Percentiles rank a stretch among this genome's conserved stretches.
phyloP scores from a whole-genome alignment of 1,140 invertebrate genomes.

The Triops longicaudatus region DNA sequence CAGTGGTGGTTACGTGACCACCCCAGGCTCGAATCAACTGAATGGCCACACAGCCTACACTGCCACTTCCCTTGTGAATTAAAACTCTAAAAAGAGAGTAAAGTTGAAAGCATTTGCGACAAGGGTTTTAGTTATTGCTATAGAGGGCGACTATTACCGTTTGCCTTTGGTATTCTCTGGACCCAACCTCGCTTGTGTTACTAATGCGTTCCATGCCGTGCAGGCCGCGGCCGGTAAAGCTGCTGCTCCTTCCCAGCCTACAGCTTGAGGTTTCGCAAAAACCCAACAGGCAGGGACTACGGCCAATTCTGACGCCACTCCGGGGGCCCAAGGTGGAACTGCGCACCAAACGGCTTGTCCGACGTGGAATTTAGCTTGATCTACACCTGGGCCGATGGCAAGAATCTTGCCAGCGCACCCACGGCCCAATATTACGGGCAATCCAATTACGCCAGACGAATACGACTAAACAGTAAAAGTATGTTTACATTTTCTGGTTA shows the following conservation, averaged over 20 bases:
- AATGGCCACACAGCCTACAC: slow-evolving; percentile 59
- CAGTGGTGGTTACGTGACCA: slow-evolving; percentile 48
- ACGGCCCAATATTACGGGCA: slow-evolving; percentile 56
- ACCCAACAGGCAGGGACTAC: slow-evolving; percentile 38
- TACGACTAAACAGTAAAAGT: not conserved
- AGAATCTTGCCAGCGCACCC: slow-evolving; percentile 59
- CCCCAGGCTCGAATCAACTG: slow-evolving; percentile 62
- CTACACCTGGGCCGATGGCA: slow-evolving; percentile 52
- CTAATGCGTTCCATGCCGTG: slow-evolving; percentile 55
- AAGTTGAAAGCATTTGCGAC: not conserved
- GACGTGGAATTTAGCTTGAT: slow-evolving; percentile 45
- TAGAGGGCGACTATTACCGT: slow-evolving; percentile 40
- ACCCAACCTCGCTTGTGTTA: slow-evolving; percentile 46
- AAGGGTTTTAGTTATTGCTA: not conserved
- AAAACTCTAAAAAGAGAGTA: slow-evolving; percentile 49
- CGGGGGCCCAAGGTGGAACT: slow-evolving; percentile 38
- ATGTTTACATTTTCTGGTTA: not conserved
- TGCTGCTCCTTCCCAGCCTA: slow-evolving; percentile 58
- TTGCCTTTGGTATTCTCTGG: slow-evolving; percentile 47
- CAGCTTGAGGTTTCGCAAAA: slow-evolving; percentile 53
- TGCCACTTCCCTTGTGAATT: slow-evolving; percentile 57
- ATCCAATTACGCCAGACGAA: slow-evolving; percentile 38
- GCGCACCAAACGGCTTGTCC: slow-evolving; percentile 57
- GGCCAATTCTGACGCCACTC: slow-evolving; percentile 25
- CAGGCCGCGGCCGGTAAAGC: slow-evolving; percentile 61